These are phyloP conservation scores for Troilus luridus DNA, from an alignment of 2,888 invertebrate species.

Conservation along the genomic window DNA sequence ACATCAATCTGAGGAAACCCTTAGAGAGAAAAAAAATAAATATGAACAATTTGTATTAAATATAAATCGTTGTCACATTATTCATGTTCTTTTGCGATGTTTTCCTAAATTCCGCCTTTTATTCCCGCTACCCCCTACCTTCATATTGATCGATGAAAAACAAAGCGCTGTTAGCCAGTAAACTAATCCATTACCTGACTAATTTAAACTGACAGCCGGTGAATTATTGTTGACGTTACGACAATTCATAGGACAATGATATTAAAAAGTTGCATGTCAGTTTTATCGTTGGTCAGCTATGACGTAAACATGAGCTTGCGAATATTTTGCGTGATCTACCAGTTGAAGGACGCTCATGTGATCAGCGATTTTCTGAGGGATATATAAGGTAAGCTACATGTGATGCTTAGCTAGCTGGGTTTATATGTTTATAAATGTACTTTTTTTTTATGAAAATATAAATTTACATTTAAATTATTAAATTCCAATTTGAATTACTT, in stretches of 20 bases:
- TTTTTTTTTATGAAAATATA: no score
- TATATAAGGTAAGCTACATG: not conserved
- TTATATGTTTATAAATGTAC: no score
- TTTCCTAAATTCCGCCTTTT: not conserved
- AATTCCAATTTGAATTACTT: no score
- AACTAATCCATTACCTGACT: not conserved
- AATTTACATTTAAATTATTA: no score
- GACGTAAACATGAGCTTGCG: conserved; percentile 13
- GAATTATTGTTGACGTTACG: not conserved
- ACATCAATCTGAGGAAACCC: no score
- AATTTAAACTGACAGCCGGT: not conserved
- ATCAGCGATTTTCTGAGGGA: not conserved
- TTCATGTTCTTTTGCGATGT: no score
- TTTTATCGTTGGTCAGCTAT: not conserved
- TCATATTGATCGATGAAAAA: not conserved
- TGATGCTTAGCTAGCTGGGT: no score
- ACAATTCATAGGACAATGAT: not conserved
- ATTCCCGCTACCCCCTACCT: not conserved
- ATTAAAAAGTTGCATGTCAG: not conserved
- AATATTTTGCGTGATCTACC: not conserved
- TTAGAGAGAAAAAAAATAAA: no score
- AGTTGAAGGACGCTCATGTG: not conserved
- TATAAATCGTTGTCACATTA: not conserved
- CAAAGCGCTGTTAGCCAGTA: not conserved
- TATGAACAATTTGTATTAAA: no score